These are phyloP conservation scores for Falco punctatus DNA, from an alignment of 2,113 vertebrate species.

Conservation along the genomic window DNA sequence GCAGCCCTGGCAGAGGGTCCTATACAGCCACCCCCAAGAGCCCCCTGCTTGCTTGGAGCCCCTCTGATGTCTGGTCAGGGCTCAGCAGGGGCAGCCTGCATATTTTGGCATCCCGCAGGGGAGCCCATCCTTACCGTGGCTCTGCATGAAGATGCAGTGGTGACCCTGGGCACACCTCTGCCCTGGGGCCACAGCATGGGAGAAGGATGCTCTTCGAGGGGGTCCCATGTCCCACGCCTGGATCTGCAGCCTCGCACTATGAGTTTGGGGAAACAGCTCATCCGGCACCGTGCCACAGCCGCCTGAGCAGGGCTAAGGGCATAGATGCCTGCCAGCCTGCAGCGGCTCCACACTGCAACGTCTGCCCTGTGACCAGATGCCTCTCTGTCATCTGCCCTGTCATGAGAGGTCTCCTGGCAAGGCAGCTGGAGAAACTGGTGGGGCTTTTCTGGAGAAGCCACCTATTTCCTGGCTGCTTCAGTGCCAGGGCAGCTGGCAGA, in stretches of 20 bases:
- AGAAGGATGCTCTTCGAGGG: neutral
- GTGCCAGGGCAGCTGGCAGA: neutral
- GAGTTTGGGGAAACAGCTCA: fast-evolving
- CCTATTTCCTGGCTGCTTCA: neutral
- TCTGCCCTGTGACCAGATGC: neutral
- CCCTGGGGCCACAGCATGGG: fast-evolving
- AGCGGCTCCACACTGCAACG: fast-evolving
- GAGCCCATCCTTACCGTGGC: neutral
- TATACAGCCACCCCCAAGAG: neutral
- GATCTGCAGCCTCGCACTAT: fast-evolving
- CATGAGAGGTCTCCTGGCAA: neutral
- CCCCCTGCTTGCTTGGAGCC: neutral
- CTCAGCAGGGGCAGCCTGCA: neutral
- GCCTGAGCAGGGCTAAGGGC: neutral
- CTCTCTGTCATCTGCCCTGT: neutral
- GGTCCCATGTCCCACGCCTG: fast-evolving
- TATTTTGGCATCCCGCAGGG: neutral
- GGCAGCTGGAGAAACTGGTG: neutral
- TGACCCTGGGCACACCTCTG: neutral
- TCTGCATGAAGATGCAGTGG: no score
- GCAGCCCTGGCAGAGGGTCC: neutral
- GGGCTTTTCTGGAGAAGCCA: neutral
- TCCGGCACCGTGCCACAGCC: neutral
- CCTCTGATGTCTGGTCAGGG: neutral
- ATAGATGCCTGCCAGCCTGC: neutral